These are phyloP conservation scores for Clarias batrachus DNA, from an alignment of 2,113 vertebrate genomes.

Conservation along the genomic window DNA sequence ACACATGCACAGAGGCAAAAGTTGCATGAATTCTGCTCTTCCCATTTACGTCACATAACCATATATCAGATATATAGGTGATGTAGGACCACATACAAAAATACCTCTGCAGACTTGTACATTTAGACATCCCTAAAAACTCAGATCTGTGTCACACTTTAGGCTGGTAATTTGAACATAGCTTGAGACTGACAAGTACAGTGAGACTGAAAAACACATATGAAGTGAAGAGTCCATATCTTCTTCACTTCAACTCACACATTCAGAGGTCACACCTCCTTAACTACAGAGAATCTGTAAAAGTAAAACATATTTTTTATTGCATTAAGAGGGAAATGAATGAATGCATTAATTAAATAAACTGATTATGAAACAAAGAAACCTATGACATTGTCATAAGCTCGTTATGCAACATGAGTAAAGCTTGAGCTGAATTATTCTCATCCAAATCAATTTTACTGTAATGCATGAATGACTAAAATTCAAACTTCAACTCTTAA, in stretches of 20 bases:
- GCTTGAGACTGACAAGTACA: too few species aligned
- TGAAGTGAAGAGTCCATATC: neutral
- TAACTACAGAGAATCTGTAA: neutral
- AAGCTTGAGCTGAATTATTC: neutral
- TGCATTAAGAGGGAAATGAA: neutral
- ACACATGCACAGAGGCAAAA: too few species aligned
- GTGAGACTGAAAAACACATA: neutral
- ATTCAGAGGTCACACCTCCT: neutral
- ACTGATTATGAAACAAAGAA: neutral
- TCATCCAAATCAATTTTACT: neutral
- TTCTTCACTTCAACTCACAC: neutral
- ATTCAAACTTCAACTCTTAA: neutral
- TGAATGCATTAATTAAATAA: neutral
- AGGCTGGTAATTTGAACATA: too few species aligned
- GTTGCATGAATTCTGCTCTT: too few species aligned
- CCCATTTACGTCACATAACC: too few species aligned
- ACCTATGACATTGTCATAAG: neutral
- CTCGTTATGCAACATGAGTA: neutral
- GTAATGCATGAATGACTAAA: neutral
- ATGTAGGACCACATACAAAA: too few species aligned
- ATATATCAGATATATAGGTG: too few species aligned
- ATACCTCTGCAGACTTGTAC: too few species aligned
- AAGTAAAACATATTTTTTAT: neutral
- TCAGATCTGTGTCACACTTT: too few species aligned
- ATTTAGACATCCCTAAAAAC: too few species aligned